phyloP scores from a whole-genome alignment of 1,140 invertebrate genomes.

The Formica exsecta region DNA sequence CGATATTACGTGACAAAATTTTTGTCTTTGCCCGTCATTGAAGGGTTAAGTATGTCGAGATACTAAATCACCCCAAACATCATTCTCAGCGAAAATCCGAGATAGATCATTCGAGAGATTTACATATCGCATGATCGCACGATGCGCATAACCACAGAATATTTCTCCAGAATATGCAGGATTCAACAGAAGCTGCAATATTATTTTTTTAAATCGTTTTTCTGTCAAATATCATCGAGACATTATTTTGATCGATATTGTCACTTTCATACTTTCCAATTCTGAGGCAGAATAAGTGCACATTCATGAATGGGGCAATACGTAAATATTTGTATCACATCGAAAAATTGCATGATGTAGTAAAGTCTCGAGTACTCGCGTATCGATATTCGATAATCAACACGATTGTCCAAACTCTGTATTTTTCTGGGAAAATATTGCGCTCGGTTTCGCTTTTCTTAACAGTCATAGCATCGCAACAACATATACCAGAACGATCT shows the following conservation, averaged over 20 bases:
- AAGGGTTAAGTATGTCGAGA: constrained; percentile 41
- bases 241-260: background rate
- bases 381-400: constrained; percentile 7
- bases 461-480: constrained; percentile 23
- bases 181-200: background rate
- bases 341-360: background rate
- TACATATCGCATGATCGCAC: background rate
- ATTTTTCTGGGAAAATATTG: constrained; percentile 13
- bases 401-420: constrained; percentile 8
- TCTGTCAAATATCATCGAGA: background rate
- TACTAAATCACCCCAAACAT: constrained; percentile 31
- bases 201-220: background rate
- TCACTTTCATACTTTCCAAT: background rate
- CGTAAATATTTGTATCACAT: background rate
- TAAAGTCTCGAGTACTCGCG: background rate
- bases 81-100: constrained; percentile 32
- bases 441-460: constrained; percentile 27
- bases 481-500: constrained; percentile 8
- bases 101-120: constrained; percentile 8
- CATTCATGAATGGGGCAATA: background rate
- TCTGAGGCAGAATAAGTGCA: background rate
- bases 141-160: background rate
- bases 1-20: constrained; percentile 2
- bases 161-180: background rate
- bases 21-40: constrained; percentile 7